Base-by-base conservation (phyloP, 1,140 invertebrate genomes). In the Hylaeus anthracinus region DNA sequence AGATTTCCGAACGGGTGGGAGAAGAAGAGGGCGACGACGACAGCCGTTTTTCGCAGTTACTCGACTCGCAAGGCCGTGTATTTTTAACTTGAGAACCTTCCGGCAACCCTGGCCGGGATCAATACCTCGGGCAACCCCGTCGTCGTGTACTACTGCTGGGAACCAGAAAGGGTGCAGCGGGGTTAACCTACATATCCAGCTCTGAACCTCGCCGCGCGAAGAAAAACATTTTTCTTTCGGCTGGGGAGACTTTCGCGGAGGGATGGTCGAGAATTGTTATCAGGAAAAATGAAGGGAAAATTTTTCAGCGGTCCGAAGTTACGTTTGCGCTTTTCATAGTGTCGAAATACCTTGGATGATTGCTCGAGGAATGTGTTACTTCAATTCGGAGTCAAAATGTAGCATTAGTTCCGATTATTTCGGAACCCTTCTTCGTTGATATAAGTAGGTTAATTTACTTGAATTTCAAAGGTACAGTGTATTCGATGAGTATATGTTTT, bases 61-160 rank as follows among this genome's bases (percentile, higher is more conserved):
- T 79, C 81, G 76, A 72, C 84, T 71, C 79, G 86, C 89, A 90
- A 90, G 89, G 90, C 89, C 89, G 90, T 90, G 85, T 92, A 92
- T 92, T 92, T 92, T 92, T 92, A 92, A 91, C 90, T 90, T 88
- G 73, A 89, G 86, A 88, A 91, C 87, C 90, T 90, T 90, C 90
- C 88, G 86, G 90, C 86, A 84, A 84, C 86, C 79, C 84, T 88
- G 85, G 84, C 78, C 80, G 90, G 90, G 89, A 92, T 92, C 91
- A 92, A 92, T 92, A 92, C 88, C 90, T 88, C 84, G 79, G 85
- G 82, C 86, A 76, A 83, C 86, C 75, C 78, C 86, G 74, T 85
- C 83, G 83, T 64, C 64, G 73, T 84, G 81, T 86, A 87, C 88
- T 89, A 90, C 89, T 88, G 83, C 81, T 87, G 72, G 65, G 26